Base-by-base conservation (phyloP, 64 coral and sea anemone species). In the Stylophora pistillata region DNA sequence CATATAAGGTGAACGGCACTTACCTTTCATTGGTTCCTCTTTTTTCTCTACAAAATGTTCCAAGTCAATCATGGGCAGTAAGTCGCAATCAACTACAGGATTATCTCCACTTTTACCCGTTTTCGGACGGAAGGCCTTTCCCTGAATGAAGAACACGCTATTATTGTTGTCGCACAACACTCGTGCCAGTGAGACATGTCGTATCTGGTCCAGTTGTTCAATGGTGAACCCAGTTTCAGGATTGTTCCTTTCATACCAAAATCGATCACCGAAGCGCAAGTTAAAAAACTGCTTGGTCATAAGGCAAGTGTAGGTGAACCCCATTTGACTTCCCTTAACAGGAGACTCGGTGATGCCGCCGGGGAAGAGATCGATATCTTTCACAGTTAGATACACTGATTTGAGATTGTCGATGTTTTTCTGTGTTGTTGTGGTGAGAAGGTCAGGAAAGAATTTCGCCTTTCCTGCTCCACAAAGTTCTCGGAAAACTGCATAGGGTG, bases 401-500 rank as follows among this genome's bases (percentile, higher is more conserved):
- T 23, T 14, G 10, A 95, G 71, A 25, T 41, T 53, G 4, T 18
- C 16, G 69, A 20, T 47, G 37, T 47, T 47, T 47, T 4, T 7
- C 7, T 47, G 37, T 9, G 78, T 77, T 11, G 94, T 91, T 23
- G 88, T 85, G 32, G 68, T 91, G 28, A 79, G 74, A 3, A 98
- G 78, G n/a, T 91, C 79, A 13, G 88, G 83, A 79, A 94, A 94
- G 25, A 89, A 91, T 17, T 88, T 81, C 0, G 85, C 71, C 52
- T 68, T 17, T 20, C 71, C 79, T 21, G 88, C 80, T 16, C 94
- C 92, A 82, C 96, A 94, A 55, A 88, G 23, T 11, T 73, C 70
- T 27, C 89, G 30, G 86, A 93, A n/a, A 26, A 92, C 20, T 87
- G 58, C 86, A 61, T 98, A 98, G 7, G 81, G 81, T 52, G 95